These are phyloP conservation scores for Conus betulinus DNA, from an alignment of 1,140 invertebrate species.

Conservation along the genomic window DNA sequence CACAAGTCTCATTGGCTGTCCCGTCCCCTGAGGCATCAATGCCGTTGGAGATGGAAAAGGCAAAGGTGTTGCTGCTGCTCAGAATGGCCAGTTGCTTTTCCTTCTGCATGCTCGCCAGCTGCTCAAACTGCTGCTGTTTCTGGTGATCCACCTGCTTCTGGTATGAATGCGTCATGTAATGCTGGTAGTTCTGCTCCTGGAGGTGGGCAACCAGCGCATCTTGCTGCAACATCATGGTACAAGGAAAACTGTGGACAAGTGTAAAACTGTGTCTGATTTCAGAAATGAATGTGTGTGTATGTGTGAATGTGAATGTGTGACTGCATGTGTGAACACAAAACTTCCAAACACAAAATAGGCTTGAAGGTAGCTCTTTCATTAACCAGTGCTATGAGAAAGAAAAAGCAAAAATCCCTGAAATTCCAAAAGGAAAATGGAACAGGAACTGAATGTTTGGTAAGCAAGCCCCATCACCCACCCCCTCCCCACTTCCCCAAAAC, in stretches of 20 bases:
- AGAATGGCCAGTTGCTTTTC: background rate
- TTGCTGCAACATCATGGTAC: constrained; percentile 80
- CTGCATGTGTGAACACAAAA: too few species aligned
- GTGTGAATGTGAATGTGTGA: too few species aligned
- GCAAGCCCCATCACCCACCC: too few species aligned
- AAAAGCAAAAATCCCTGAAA: too few species aligned
- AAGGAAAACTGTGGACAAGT: background rate
- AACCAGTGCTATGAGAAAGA: too few species aligned
- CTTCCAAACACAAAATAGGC: too few species aligned
- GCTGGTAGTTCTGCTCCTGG: constrained; percentile 98
- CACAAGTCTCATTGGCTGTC: background rate
- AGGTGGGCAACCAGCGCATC: constrained; percentile 92
- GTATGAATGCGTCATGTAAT: constrained; percentile 94
- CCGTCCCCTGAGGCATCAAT: background rate
- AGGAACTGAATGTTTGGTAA: too few species aligned
- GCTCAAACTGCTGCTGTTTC: constrained; percentile 59
- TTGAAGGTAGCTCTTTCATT: too few species aligned
- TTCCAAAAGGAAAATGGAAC: too few species aligned
- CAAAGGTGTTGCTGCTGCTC: constrained; percentile 16
- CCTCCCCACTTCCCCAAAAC: too few species aligned
- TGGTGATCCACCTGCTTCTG: constrained; percentile 77
- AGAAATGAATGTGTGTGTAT: too few species aligned
- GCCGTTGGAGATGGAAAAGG: constrained; percentile 26
- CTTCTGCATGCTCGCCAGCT: constrained; percentile 32
- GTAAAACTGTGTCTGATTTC: too few species aligned